These are phyloP conservation scores for Gryllus bimaculatus DNA, from an alignment of 1,140 invertebrate species.

Conservation along the genomic window DNA sequence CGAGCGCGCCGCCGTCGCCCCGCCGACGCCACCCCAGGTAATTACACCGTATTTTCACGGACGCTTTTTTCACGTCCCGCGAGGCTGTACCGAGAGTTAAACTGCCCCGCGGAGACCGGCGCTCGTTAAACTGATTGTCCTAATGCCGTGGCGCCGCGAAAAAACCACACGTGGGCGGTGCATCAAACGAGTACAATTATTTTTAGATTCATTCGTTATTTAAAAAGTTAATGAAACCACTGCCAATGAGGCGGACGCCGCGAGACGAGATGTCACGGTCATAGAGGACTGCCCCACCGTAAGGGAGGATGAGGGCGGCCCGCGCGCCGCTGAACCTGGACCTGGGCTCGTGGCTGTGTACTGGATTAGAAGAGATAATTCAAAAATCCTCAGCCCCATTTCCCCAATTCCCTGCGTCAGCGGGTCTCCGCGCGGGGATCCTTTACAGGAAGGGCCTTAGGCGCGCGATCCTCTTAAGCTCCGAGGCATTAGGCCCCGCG, in stretches of 20 bases:
- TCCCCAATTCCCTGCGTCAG: not conserved
- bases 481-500: not conserved
- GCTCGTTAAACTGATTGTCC: slow-evolving; percentile 3
- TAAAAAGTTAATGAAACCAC: too few relatives aligned
- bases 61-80: not conserved
- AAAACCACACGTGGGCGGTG: not conserved
- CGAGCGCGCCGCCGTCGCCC: too few relatives aligned
- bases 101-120: not conserved
- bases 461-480: not conserved
- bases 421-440: not conserved
- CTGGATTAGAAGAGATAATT: not conserved
- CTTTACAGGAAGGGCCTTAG: not conserved
- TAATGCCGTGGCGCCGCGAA: not conserved
- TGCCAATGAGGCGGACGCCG: too few relatives aligned
- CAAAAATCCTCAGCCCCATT: not conserved
- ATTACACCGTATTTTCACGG: not conserved
- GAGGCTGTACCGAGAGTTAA: not conserved
- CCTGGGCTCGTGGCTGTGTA: not conserved
- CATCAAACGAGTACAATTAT: not conserved
- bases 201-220: not conserved
- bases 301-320: too few relatives aligned
- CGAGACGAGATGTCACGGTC: too few relatives aligned
- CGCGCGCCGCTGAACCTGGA: too few relatives aligned
- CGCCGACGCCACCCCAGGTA: not conserved
- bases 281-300: too few relatives aligned